A percentile compares a stretch with the other conserved stretches of the same genome.
Conservation (phyloP, 1,140 invertebrate species). For the Rhizoglyphus robini region DNA sequence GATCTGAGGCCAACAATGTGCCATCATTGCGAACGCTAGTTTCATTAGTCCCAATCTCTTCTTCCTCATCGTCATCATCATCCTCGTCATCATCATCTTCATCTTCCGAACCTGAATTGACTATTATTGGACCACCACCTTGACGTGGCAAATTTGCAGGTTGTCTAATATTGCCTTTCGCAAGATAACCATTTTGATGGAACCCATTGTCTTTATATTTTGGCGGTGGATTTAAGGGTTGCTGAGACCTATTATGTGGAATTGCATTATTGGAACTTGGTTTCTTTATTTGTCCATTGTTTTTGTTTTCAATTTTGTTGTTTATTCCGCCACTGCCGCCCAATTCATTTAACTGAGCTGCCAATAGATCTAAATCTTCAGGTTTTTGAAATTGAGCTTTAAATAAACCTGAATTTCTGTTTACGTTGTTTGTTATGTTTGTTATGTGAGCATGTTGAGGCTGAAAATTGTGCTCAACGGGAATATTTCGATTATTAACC, state of each 20-base stretch:
- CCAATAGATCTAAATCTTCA: conserved; percentile 70
- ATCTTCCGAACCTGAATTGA: conserved; percentile 18
- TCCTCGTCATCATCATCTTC: conserved; percentile 29
- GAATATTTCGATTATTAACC: conserved; percentile 42
- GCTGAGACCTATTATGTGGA: background rate
- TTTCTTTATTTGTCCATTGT: conserved; percentile 15
- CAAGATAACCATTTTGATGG: conserved; percentile 2
- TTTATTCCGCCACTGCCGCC: conserved; percentile 36
- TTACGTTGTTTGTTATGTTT: conserved; percentile 15
- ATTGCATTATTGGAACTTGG: background rate
- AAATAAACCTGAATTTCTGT: conserved; percentile 27
- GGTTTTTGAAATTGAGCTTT: conserved; percentile 27
- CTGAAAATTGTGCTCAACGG: conserved; percentile 30
- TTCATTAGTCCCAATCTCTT: conserved; percentile 35
- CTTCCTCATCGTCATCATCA: conserved; percentile 37
- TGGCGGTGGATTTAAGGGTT: conserved; percentile 14
- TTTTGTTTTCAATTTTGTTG: conserved; percentile 13
- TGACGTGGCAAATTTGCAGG: conserved; percentile 6
- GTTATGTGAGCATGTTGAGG: conserved; percentile 21
- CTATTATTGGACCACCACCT: conserved; percentile 5
- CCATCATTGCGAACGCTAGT: conserved; percentile 61
- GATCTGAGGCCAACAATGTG: conserved; percentile 84
- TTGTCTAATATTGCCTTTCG: background rate
- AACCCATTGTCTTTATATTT: no score
- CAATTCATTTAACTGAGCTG: conserved; percentile 80